Base-by-base conservation (phyloP, 2,113 vertebrate genomes). In the Xerus inauris region DNA sequence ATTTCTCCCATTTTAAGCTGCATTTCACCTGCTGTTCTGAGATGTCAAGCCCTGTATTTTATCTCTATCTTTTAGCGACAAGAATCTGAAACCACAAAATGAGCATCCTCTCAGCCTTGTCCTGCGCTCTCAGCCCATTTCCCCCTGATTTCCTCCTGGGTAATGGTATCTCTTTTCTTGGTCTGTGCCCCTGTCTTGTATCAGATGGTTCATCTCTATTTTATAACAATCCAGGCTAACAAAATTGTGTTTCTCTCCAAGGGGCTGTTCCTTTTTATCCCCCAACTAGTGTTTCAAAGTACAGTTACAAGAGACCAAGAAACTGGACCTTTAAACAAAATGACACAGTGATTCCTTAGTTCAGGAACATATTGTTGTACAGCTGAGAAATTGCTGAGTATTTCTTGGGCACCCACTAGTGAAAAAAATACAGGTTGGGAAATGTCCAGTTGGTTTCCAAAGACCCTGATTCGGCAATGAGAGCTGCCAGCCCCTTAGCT, bases 261-360 rank as follows among this genome's bases (percentile, higher is more conserved):
- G 54, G 8, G 32, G 20, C 40, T 69, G 49, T 91, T 75, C 64
- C 54, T 76, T 80, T 79, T 32, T 40, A 73, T 79, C 6, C 71
- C 17, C 38, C 26, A 93, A 57, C 54, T 20, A 77, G 40, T 64
- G 16, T 82, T 93, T 65, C 76, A 81, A 91, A 93, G 73, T 47
- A 40, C 28, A 90, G 38, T 87, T 81, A 79, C 10, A 75, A 87
- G 88, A 89, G 62, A 80, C 57, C 40, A 79, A 69, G 79, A 90
- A 89, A 85, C 64, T 72, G 51, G 59, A 24, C 71, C 84, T 96
- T 94, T 87, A 95, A 87, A 93, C 40, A 95, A 97, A 92, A 96
- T 92, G 59, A 67, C 49, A 94, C 1, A 77, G 72, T 28, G 38
- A 88, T 93, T 88, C 96, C 82, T 89, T 79, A 64, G 24, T 73